phyloP scores from a whole-genome alignment of 2,888 invertebrate species.

The Ornithoptera priamus region DNA sequence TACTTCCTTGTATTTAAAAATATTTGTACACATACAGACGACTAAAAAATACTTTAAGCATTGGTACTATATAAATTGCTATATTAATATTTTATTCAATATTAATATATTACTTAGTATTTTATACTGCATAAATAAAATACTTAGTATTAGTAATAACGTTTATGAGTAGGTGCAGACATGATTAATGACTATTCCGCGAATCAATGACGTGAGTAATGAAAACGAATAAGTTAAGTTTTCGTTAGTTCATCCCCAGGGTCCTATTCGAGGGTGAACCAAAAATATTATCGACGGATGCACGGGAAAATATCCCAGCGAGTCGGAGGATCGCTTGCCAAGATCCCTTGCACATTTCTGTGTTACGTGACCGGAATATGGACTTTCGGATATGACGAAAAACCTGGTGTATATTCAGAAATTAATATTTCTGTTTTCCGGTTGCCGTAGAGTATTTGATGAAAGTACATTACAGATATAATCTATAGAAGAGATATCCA shows the following conservation, averaged over 20 bases:
- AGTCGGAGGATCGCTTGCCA: slow-evolving; percentile 17
- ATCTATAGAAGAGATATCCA: too few species aligned
- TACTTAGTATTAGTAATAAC: too few species aligned
- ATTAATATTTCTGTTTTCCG: not conserved
- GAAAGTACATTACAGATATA: too few species aligned
- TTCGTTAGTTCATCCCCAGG: slow-evolving; percentile 1
- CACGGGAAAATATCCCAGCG: slow-evolving; percentile 12
- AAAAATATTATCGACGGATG: slow-evolving; percentile 20
- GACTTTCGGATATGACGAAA: slow-evolving; percentile 13
- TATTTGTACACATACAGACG: too few species aligned
- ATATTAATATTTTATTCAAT: too few species aligned
- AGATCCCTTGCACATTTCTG: slow-evolving; percentile 26
- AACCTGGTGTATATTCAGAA: not conserved
- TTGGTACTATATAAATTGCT: too few species aligned
- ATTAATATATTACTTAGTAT: too few species aligned
- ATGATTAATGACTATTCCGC: not conserved
- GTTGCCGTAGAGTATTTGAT: not conserved
- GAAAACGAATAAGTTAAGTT: slow-evolving; percentile 21
- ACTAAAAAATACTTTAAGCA: too few species aligned
- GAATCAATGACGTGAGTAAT: slow-evolving; percentile 4
- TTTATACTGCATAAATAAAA: too few species aligned
- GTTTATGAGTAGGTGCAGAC: not conserved
- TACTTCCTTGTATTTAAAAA: too few species aligned
- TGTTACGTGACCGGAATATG: slow-evolving; percentile 25
- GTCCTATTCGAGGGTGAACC: slow-evolving; percentile 1